Evolutionary conservation across 2,888 invertebrate genomes (phyloP).

Genomic region (Shargacucullia verbasci): DNA sequence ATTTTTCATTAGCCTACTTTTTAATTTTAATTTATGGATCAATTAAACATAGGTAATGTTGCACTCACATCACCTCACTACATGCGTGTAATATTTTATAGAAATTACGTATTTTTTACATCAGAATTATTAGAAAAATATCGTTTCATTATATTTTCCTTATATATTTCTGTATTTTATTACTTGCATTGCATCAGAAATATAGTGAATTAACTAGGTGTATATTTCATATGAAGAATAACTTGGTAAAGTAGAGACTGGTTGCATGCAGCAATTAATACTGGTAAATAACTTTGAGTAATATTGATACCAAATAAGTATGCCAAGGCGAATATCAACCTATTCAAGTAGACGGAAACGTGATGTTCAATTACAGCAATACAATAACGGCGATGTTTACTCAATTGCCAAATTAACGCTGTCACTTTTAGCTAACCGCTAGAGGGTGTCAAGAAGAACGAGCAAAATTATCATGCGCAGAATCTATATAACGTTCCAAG

Average conservation of each 20-base stretch:
- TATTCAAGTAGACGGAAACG: constrained; percentile 78
- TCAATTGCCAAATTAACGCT: constrained; percentile 67
- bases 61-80: constrained; percentile 7
- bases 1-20: constrained; percentile 34
- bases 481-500: neutral
- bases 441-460: constrained; percentile 10
- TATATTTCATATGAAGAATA: constrained; percentile 15
- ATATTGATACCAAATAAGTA: constrained; percentile 78
- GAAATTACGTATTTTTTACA: constrained; percentile 3
- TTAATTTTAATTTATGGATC: constrained; percentile 28
- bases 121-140: neutral
- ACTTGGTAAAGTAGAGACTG: constrained; percentile 38
- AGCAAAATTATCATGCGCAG: neutral
- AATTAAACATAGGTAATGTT: constrained; percentile 26
- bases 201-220: constrained; percentile 8
- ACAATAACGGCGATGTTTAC: constrained; percentile 67
- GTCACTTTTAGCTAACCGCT: constrained; percentile 12
- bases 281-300: constrained; percentile 64
- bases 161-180: too few relatives aligned
- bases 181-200: constrained; percentile 3
- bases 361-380: constrained; percentile 79
- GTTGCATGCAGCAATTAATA: constrained; percentile 53
- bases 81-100: constrained; percentile 2
- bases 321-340: constrained; percentile 81
- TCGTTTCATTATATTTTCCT: neutral